phyloP scores from a whole-genome alignment of 2,888 invertebrate genomes.

The Leucozona laternaria region DNA sequence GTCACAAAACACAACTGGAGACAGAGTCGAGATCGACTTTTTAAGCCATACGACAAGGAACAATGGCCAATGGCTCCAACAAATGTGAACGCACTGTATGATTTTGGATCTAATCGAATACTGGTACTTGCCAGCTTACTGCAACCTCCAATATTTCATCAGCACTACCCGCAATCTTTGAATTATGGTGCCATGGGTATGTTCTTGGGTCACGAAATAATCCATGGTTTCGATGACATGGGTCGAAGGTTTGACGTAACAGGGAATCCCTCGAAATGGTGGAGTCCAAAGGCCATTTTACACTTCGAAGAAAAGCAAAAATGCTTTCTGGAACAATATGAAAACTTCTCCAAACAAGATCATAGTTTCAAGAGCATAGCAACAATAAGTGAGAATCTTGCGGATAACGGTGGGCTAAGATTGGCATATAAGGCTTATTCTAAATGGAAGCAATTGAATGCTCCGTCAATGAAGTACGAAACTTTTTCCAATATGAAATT shows the following conservation, averaged over 20 bases:
- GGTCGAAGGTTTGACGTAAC: conserved; percentile 70
- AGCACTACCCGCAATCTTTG: conserved; percentile 87
- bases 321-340: conserved; percentile 76
- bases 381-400: conserved; percentile 74
- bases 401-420: conserved; percentile 76
- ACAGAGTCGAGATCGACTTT: conserved; percentile 88
- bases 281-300: conserved; percentile 64
- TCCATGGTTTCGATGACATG: conserved; percentile 77
- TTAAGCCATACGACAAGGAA: conserved; percentile 88
- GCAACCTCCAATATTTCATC: conserved; percentile 91
- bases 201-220: conserved; percentile 77
- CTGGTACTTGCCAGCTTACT: conserved; percentile 44
- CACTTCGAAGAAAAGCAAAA: conserved; percentile 65
- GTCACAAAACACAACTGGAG: conserved; percentile 88
- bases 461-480: conserved; percentile 31
- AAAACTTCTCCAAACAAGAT: conserved; percentile 69
- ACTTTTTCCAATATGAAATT: conserved; percentile 60
- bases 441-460: conserved; percentile 68
- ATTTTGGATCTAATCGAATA: conserved; percentile 87
- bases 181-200: conserved; percentile 77
- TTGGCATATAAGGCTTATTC: conserved; percentile 75
- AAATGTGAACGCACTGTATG: conserved; percentile 94
- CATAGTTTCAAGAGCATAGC: conserved; percentile 65
- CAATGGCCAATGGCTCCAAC: conserved; percentile 93
- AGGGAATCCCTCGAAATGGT: conserved; percentile 75